Conservation (phyloP, 2,888 invertebrate genomes). For the Lithophane leautieri region DNA sequence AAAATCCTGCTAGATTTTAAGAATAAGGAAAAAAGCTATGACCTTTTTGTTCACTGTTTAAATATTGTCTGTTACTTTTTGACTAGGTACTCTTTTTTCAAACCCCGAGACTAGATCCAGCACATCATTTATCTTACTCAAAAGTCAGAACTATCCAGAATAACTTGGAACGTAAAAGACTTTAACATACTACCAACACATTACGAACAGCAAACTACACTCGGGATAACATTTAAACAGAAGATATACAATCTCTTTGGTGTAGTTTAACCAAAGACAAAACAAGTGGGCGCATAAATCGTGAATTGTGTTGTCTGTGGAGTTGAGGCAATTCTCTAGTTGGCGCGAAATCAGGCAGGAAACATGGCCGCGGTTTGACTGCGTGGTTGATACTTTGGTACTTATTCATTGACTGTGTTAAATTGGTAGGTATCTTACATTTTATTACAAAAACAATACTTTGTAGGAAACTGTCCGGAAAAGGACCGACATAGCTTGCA, state of each 20-base stretch:
- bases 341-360: conserved; percentile 63
- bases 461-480: too few species aligned
- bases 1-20: neutral
- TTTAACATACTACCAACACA: conserved; percentile 59
- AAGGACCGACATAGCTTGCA: too few species aligned
- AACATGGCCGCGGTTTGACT: conserved; percentile 54
- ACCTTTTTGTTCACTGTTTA: neutral
- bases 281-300: conserved; percentile 69
- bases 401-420: conserved; percentile 23
- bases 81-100: neutral
- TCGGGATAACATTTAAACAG: conserved; percentile 64
- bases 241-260: conserved; percentile 68
- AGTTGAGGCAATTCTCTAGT: conserved; percentile 58
- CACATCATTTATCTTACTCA: conserved; percentile 51
- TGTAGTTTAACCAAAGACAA: conserved; percentile 69
- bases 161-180: conserved; percentile 56
- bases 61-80: neutral
- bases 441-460: neutral
- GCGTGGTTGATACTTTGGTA: conserved; percentile 23
- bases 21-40: neutral
- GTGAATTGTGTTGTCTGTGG: conserved; percentile 59
- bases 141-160: conserved; percentile 43
- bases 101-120: neutral
- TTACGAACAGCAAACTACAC: conserved; percentile 65
- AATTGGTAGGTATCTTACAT: conserved; percentile 23